Conservation (phyloP, 2,113 vertebrate genomes). For the Raja brachyura region DNA sequence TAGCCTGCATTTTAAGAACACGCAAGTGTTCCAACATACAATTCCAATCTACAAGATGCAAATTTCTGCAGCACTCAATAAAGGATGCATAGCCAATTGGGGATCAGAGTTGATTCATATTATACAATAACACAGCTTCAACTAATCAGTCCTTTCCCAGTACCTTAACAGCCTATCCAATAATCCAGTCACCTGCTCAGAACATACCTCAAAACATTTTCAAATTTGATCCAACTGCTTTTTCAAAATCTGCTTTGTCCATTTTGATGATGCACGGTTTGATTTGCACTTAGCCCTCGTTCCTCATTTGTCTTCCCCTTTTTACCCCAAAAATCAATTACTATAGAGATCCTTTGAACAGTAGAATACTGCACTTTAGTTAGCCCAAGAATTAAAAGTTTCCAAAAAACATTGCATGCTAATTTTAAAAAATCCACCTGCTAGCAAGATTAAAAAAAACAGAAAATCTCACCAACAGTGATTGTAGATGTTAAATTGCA, state of each 20-base stretch:
- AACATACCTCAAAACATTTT: neutral
- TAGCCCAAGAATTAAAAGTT: neutral
- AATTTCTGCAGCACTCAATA: neutral
- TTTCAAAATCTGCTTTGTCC: neutral
- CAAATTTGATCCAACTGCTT: neutral
- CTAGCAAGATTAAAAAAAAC: neutral
- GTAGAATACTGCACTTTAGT: neutral
- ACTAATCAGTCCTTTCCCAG: neutral
- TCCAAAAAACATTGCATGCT: neutral
- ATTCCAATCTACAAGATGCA: neutral
- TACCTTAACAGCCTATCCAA: neutral
- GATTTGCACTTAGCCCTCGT: too few species aligned
- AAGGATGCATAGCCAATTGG: neutral
- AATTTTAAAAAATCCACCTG: neutral
- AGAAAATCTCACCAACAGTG: neutral
- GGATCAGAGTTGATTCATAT: neutral
- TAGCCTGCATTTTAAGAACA: neutral
- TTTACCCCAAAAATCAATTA: neutral
- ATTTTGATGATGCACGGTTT: neutral
- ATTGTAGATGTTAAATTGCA: neutral
- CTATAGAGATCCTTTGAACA: neutral
- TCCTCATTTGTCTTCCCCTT: too few species aligned
- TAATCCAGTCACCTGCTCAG: neutral
- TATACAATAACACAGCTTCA: neutral
- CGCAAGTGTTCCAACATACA: neutral